phyloP scores from a whole-genome alignment of 2,888 invertebrate species.

The Toxonevra muliebris region DNA sequence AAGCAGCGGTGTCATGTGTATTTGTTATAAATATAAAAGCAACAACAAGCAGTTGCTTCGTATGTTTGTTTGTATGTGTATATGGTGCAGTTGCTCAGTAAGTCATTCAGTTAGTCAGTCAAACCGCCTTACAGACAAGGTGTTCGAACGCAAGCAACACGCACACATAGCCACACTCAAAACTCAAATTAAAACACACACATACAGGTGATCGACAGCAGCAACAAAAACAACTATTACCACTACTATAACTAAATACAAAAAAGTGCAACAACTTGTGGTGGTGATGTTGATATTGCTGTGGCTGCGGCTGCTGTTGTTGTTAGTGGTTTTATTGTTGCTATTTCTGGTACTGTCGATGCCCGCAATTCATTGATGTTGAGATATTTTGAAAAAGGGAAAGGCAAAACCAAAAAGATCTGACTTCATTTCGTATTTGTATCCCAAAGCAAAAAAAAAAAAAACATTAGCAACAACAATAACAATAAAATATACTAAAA shows the following conservation, averaged over 20 bases:
- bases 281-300: slow-evolving; percentile 1
- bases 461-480: background rate
- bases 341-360: slow-evolving; percentile 22
- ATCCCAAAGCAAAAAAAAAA: background rate
- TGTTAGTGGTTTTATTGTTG: background rate
- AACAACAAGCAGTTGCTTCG: background rate
- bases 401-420: no score
- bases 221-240: no score
- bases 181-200: no score
- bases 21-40: no score
- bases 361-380: background rate
- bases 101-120: no score
- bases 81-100: no score
- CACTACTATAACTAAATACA: background rate
- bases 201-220: slow-evolving; percentile 1
- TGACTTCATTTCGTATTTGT: no score
- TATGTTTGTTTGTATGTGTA: background rate
- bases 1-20: background rate
- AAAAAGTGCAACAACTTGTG: slow-evolving; percentile 21
- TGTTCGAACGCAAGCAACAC: no score
- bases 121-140: no score
- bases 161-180: no score
- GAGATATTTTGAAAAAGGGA: no score
- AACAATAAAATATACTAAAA: background rate
- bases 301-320: background rate